phyloP scores from a whole-genome alignment of 2,797 vertebrate species.

The Molossus molossus region DNA sequence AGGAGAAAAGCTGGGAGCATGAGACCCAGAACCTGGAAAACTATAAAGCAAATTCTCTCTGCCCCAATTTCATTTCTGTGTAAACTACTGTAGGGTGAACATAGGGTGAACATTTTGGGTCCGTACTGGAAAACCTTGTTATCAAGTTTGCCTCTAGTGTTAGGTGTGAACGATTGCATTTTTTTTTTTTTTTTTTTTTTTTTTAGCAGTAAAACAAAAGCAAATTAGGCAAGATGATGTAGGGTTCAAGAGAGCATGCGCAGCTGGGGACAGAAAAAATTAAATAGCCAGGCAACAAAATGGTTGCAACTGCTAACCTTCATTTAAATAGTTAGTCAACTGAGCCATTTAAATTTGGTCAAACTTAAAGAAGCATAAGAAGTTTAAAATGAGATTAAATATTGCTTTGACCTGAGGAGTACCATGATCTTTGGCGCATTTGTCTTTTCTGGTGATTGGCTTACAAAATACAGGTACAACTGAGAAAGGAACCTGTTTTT shows the following conservation, averaged over 20 bases:
- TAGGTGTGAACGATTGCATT: slow-evolving; percentile 43
- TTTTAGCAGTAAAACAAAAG: slow-evolving; percentile 35
- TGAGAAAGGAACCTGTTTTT: slow-evolving; percentile 32
- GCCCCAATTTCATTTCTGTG: neutral
- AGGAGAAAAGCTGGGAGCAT: neutral
- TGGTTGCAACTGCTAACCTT: slow-evolving; percentile 71
- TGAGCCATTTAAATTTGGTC: slow-evolving; percentile 69
- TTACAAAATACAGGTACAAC: slow-evolving; percentile 76
- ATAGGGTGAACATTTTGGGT: neutral
- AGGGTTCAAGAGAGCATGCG: neutral
- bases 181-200: slow-evolving; percentile 62
- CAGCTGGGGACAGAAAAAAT: neutral
- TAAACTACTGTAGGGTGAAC: neutral
- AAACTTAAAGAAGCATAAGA: slow-evolving; percentile 50
- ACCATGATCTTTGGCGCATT: slow-evolving; percentile 35
- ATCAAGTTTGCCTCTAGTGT: neutral
- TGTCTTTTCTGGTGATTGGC: slow-evolving; percentile 67
- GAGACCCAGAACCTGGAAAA: neutral
- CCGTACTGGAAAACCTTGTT: neutral
- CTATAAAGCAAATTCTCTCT: neutral
- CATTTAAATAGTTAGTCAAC: slow-evolving; percentile 72
- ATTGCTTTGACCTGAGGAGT: slow-evolving; percentile 58
- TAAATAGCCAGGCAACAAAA: slow-evolving; percentile 71
- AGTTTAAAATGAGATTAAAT: slow-evolving; percentile 71
- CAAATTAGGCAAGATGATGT: slow-evolving; percentile 18